phyloP scores from a whole-genome alignment of 2,888 invertebrate species.

The Cotesia congregata region DNA sequence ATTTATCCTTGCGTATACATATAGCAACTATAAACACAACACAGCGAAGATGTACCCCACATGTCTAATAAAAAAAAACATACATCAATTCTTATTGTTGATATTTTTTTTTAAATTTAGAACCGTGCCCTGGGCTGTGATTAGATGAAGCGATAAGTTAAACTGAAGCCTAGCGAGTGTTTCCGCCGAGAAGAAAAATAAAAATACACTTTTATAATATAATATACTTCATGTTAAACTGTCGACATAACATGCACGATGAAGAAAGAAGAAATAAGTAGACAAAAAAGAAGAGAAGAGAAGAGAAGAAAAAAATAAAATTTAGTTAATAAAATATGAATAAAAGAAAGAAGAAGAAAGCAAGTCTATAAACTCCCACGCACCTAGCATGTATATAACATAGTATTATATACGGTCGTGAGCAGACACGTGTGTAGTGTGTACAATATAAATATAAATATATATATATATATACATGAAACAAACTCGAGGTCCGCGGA shows the following conservation, averaged over 20 bases:
- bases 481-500: slow-evolving; percentile 46
- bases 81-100: background rate
- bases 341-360: slow-evolving; percentile 9
- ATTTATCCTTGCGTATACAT: slow-evolving; percentile 18
- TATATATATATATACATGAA: slow-evolving; percentile 22
- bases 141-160: background rate
- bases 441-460: background rate
- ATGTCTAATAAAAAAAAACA: background rate
- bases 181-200: background rate
- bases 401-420: too few species aligned
- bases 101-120: background rate
- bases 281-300: background rate
- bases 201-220: background rate
- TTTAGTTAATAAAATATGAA: background rate
- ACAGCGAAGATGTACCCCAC: background rate
- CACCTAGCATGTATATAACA: background rate
- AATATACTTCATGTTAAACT: background rate
- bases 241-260: background rate
- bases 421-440: background rate
- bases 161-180: background rate
- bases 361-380: slow-evolving; percentile 16
- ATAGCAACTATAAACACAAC: slow-evolving; percentile 1
- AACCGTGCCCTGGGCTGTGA: background rate
- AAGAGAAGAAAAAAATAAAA: slow-evolving; percentile 2
- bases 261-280: background rate